Evolutionary conservation across 1,140 invertebrate species (phyloP).

Genomic region (Sinella curviseta): DNA sequence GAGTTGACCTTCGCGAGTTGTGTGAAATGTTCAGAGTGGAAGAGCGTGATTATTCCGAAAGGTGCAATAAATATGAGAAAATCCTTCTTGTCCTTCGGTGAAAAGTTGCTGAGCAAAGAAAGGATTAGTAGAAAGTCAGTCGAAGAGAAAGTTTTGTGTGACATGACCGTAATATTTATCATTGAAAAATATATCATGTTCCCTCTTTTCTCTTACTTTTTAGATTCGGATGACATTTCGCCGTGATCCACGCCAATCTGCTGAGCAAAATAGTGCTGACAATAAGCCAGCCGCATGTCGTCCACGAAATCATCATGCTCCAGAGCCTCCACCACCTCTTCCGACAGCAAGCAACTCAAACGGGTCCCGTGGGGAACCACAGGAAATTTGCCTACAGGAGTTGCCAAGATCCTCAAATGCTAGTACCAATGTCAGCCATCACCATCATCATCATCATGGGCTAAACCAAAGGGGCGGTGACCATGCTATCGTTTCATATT

Average conservation of each 20-base stretch:
- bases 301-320: constrained; percentile 46
- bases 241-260: constrained; percentile 37
- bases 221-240: constrained; percentile 49
- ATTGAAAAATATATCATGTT: background rate
- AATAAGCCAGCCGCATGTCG: constrained; percentile 18
- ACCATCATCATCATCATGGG: constrained; percentile 10
- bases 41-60: too few species aligned
- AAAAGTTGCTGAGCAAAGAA: too few species aligned
- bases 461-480: background rate
- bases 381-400: constrained; percentile 37
- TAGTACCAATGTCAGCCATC: background rate
- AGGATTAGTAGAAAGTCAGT: too few species aligned
- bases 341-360: background rate
- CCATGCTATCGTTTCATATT: constrained; percentile 32
- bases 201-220: constrained; percentile 1
- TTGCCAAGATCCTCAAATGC: background rate
- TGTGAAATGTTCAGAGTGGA: too few species aligned
- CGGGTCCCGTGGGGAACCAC: constrained; percentile 5
- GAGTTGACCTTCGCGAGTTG: too few species aligned
- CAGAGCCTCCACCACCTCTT: constrained; percentile 34
- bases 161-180: background rate
- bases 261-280: constrained; percentile 30
- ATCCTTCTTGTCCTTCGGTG: too few species aligned
- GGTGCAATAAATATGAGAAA: too few species aligned
- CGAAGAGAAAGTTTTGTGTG: too few species aligned